Conservation (phyloP, 1,140 invertebrate genomes). For the Chelonus insularis region DNA sequence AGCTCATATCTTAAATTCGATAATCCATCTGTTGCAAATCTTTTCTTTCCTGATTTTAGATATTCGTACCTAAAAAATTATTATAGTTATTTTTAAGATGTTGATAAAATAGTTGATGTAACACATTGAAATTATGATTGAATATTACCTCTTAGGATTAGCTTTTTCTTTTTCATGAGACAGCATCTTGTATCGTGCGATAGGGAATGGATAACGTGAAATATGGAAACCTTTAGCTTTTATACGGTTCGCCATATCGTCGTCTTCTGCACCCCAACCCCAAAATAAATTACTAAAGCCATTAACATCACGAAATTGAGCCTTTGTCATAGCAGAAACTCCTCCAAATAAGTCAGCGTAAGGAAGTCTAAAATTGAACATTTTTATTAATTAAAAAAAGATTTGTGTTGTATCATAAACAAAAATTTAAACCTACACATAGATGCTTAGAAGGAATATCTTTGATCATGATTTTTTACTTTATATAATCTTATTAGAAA, state of each 20-base stretch:
- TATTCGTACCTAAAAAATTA: slow-evolving; percentile 73
- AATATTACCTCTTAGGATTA: slow-evolving; percentile 78
- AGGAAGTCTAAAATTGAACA: slow-evolving; percentile 72
- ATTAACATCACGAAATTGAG: slow-evolving; percentile 82
- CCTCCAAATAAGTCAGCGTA: slow-evolving; percentile 89
- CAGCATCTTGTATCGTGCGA: slow-evolving; percentile 90
- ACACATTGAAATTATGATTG: neutral
- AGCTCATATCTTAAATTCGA: slow-evolving; percentile 83
- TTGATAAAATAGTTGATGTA: neutral
- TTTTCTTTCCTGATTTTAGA: slow-evolving; percentile 78
- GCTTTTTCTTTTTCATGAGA: slow-evolving; percentile 85
- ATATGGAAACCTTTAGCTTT: slow-evolving; percentile 79
- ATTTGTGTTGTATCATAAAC: no score
- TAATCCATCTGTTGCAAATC: slow-evolving; percentile 83
- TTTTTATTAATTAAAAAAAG: no score
- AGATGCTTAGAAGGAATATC: no score
- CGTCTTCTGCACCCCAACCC: slow-evolving; percentile 93
- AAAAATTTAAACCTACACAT: no score
- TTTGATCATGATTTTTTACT: no score
- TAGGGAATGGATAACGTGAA: slow-evolving; percentile 81
- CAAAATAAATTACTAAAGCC: slow-evolving; percentile 92
- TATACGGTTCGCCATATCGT: slow-evolving; percentile 87
- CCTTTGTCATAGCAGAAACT: slow-evolving; percentile 79
- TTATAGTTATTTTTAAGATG: neutral
- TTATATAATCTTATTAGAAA: no score